Conservation (phyloP, 2,888 invertebrate genomes). For the Thymelicus lineola region DNA sequence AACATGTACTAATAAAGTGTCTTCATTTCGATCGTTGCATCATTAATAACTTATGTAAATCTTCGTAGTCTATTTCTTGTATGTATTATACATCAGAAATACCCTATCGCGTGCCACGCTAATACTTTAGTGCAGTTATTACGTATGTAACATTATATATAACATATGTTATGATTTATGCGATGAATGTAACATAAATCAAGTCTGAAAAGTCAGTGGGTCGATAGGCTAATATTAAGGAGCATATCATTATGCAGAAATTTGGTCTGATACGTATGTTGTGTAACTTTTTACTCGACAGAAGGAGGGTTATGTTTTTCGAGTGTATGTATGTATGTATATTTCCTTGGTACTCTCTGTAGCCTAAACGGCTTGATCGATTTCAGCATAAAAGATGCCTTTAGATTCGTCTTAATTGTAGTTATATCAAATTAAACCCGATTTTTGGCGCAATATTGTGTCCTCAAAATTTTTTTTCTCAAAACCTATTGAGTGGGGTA, state of each 20-base stretch:
- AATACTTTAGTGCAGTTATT: conserved; percentile 17
- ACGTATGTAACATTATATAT: conserved; percentile 15
- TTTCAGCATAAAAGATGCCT: too few species aligned
- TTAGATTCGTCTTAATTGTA: too few species aligned
- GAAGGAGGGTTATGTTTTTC: too few species aligned
- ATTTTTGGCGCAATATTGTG: too few species aligned
- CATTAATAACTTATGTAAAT: conserved; percentile 1
- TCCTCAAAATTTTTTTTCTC: too few species aligned
- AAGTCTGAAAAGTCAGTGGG: conserved; percentile 24
- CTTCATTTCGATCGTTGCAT: background rate
- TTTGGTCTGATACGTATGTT: background rate
- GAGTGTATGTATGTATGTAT: too few species aligned
- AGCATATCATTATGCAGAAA: conserved; percentile 6
- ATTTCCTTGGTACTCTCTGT: too few species aligned
- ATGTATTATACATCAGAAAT: conserved; percentile 18
- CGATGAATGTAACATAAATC: conserved; percentile 19
- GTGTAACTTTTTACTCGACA: background rate
- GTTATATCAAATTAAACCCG: too few species aligned
- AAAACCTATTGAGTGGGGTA: too few species aligned
- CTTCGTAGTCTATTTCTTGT: conserved; percentile 6
- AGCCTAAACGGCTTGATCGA: too few species aligned
- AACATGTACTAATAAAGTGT: background rate
- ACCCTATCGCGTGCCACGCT: conserved; percentile 30
- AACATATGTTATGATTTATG: conserved; percentile 28
- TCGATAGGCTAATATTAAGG: conserved; percentile 16